Evolutionary conservation across 2,888 invertebrate genomes (phyloP), one percentile per base, ranked within the genome.

Genomic region (Phyllotreta striolata): DNA sequence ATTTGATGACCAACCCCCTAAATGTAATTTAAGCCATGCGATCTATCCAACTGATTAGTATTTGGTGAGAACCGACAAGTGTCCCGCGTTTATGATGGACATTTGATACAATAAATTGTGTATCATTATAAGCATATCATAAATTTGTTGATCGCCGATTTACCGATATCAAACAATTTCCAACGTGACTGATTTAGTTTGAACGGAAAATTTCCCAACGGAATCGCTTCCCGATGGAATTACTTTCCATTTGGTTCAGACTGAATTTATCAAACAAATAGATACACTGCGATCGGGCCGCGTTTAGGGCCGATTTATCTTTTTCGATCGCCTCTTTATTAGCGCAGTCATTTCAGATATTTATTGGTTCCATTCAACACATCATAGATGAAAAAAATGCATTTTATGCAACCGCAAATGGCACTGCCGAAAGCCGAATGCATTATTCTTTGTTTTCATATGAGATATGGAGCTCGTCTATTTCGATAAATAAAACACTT

Each of bases 131-230:
- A 77, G 72, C 74, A 72, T 72, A 76, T 77, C 76, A 77, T 76
- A 74, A 76, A 76, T 73, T 75, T 70, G 74, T 67, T 70, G 76
- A 77, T 76, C 75, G 70, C 70, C 74, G 76, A 76, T 77, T 75
- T 74, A 66, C 73, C 67, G 74, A 76, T 77, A 76, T 72, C 73
- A 74, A 73, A 77, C 76, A 76, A 76, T 76, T 77, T 75, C 71
- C 72, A 74, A 66, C 72, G 74, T 75, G 78, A 77, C 78, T 73
- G 75, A 78, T 79, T 79, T 76, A 74, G 75, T 76, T 77, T 74
- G 75, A 72, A 73, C 75, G 71, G 76, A 74, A 74, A 76, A 78
- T 79, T 79, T 78, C 78, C 77, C 79, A 72, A 67, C 69, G 77
- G 78, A 75, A 76, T 77, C 60, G 43, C 38, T 78, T 78, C 78